Evolutionary conservation across 2,888 invertebrate genomes (phyloP).

Genomic region (Chloromyia formosa): DNA sequence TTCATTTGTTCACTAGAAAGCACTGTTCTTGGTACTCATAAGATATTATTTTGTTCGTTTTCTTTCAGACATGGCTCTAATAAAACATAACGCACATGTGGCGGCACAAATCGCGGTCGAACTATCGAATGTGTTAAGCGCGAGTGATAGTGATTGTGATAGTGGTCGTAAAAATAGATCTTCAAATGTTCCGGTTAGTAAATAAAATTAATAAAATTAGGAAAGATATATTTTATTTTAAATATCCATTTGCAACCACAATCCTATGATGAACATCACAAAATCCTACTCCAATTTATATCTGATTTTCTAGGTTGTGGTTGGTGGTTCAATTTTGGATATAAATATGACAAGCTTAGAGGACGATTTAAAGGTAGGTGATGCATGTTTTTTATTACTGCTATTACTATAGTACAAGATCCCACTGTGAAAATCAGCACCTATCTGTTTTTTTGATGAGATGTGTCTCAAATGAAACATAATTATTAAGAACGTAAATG

Average conservation of each 20-base stretch:
- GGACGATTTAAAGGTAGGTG: conserved; percentile 73
- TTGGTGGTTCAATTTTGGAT: conserved; percentile 84
- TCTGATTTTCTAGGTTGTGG: conserved; percentile 68
- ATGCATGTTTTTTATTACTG: background rate
- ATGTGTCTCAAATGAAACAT: too few relatives aligned
- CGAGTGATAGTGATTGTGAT: conserved; percentile 1
- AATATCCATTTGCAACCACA: too few relatives aligned
- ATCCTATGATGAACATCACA: background rate
- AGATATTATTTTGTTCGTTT: too few relatives aligned
- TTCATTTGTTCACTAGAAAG: too few relatives aligned
- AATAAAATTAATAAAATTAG: conserved; percentile 39
- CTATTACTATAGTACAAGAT: too few relatives aligned
- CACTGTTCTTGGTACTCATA: too few relatives aligned
- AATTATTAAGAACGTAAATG: too few relatives aligned
- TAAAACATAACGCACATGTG: conserved; percentile 90
- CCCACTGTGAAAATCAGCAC: too few relatives aligned
- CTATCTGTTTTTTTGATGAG: too few relatives aligned
- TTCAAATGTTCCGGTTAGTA: conserved; percentile 49
- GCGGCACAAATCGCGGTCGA: conserved; percentile 82
- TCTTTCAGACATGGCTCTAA: conserved; percentile 81
- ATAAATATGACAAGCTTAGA: conserved; percentile 73
- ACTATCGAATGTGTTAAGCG: conserved; percentile 57
- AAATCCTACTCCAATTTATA: background rate
- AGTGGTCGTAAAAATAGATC: background rate
- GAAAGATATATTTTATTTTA: too few relatives aligned